These are phyloP conservation scores for Cyprinodon variegatus DNA, from an alignment of 2,113 vertebrate genomes.

Conservation along the genomic window DNA sequence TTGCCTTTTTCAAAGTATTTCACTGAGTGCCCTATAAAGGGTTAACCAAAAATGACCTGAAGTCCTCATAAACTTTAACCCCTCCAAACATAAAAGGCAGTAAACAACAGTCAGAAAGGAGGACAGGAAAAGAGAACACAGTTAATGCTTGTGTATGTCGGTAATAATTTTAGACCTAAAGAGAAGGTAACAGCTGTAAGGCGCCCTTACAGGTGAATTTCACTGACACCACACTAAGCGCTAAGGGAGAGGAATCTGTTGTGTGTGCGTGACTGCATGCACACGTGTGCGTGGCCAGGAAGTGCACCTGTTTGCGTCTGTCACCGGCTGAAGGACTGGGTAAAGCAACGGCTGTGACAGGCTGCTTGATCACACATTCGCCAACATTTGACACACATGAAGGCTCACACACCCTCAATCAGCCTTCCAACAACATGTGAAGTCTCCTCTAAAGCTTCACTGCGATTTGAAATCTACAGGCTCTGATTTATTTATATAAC, in stretches of 20 bases:
- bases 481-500: not conserved
- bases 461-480: not conserved
- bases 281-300: conserved; percentile 1
- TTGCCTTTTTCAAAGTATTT: too few relatives aligned
- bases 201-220: conserved; percentile 37
- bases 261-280: conserved; percentile 9
- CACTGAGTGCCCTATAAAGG: too few relatives aligned
- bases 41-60: not conserved
- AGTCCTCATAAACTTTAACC: not conserved
- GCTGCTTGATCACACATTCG: conserved; percentile 51
- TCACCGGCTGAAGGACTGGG: conserved; percentile 62
- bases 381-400: conserved; percentile 40
- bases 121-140: not conserved
- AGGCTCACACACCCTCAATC: conserved; percentile 37
- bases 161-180: conserved; percentile 24
- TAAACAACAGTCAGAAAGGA: not conserved
- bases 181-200: not conserved
- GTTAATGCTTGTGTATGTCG: not conserved
- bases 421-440: conserved; percentile 31
- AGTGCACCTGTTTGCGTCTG: conserved; percentile 58
- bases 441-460: conserved; percentile 11
- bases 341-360: conserved; percentile 68
- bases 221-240: conserved; percentile 42
- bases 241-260: conserved; percentile 51
- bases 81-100: not conserved